These are phyloP conservation scores for Hylaea fasciaria DNA, from an alignment of 2,888 invertebrate species.

Conservation along the genomic window DNA sequence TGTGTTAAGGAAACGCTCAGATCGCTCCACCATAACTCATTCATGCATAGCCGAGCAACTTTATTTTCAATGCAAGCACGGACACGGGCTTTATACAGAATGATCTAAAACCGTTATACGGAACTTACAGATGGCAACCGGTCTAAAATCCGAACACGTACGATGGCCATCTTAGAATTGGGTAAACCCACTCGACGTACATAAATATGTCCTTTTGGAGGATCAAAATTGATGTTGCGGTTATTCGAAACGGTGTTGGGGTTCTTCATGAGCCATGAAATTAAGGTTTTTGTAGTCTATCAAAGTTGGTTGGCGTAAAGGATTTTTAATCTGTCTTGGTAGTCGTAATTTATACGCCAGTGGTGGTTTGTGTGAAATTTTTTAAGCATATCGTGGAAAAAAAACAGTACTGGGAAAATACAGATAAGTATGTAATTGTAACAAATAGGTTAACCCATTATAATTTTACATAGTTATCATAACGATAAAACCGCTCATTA, in stretches of 20 bases:
- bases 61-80: slow-evolving; percentile 26
- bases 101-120: slow-evolving; percentile 35
- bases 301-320: slow-evolving; percentile 19
- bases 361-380: no score
- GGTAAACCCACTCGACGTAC: slow-evolving; percentile 55
- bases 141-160: slow-evolving; percentile 54
- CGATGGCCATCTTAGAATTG: slow-evolving; percentile 59
- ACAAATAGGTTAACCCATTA: no score
- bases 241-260: slow-evolving; percentile 25
- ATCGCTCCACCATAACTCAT: slow-evolving; percentile 17
- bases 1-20: no score
- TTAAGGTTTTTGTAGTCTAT: slow-evolving; percentile 34
- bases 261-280: slow-evolving; percentile 31
- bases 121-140: slow-evolving; percentile 31
- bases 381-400: no score
- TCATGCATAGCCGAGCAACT: slow-evolving; percentile 11
- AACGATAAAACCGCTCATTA: no score
- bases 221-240: slow-evolving; percentile 51
- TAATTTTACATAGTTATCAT: no score
- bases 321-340: slow-evolving; percentile 23
- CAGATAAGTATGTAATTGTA: no score
- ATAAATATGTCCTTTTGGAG: slow-evolving; percentile 53
- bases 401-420: no score
- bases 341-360: slow-evolving; percentile 7
- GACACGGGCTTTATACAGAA: slow-evolving; percentile 24